These are phyloP conservation scores for Nasonia giraulti DNA, from an alignment of 1,140 invertebrate genomes.

Conservation along the genomic window DNA sequence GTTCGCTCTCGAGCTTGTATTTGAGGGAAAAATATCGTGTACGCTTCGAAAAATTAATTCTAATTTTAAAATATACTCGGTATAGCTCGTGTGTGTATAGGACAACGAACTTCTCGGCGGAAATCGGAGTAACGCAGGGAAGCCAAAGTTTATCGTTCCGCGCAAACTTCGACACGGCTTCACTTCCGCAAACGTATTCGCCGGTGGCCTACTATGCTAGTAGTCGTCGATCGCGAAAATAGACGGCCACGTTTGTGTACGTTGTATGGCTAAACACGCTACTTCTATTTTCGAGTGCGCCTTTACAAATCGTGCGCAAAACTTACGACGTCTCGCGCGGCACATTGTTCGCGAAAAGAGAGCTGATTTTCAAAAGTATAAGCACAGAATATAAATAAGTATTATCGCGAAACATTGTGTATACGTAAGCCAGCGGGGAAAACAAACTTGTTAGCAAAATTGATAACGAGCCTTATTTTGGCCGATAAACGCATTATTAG, in stretches of 20 bases:
- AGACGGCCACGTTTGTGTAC: not conserved
- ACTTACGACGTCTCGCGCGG: no score
- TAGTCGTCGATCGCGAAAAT: conserved; percentile 25
- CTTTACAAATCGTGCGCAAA: not conserved
- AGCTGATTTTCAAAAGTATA: not conserved
- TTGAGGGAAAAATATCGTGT: no score
- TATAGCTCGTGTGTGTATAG: not conserved
- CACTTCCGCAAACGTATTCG: conserved; percentile 21
- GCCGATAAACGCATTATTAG: not conserved
- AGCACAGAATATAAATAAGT: not conserved
- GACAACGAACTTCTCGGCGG: not conserved
- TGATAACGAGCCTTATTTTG: not conserved
- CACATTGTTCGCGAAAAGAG: not conserved
- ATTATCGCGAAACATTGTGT: not conserved
- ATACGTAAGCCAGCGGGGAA: not conserved
- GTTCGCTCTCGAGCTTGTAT: not conserved
- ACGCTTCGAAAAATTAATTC: no score
- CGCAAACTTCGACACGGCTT: not conserved
- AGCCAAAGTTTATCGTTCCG: conserved; percentile 17
- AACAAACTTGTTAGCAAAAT: not conserved
- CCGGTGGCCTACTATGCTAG: not conserved
- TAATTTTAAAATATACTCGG: not conserved
- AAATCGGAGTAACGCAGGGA: not conserved
- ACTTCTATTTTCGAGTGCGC: conserved; percentile 29
- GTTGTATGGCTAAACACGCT: not conserved